phyloP scores from a whole-genome alignment of 2,797 vertebrate species.

The Sebastes oblongus region DNA sequence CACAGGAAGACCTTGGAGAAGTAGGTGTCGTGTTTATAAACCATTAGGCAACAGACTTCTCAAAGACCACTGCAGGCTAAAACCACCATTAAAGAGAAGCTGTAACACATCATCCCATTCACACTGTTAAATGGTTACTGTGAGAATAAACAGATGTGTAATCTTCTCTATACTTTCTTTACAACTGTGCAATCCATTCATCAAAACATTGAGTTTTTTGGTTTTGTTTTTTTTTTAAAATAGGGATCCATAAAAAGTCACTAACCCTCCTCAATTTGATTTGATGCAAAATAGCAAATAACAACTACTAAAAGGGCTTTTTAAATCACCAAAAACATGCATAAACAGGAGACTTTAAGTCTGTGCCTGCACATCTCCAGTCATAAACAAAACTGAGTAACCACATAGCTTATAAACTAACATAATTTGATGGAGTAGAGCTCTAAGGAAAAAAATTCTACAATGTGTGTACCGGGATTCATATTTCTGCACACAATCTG shows the following conservation, averaged over 20 bases:
- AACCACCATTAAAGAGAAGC: slow-evolving; percentile 38
- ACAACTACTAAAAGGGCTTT: neutral
- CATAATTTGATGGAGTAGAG: neutral
- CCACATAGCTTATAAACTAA: neutral
- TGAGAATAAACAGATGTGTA: slow-evolving; percentile 54
- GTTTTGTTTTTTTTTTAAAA: neutral
- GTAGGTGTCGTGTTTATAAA: slow-evolving; percentile 45
- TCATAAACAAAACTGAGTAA: slow-evolving; percentile 13
- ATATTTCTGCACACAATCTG: slow-evolving; percentile 28
- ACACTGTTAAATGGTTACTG: slow-evolving; percentile 58
- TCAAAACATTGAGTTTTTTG: neutral
- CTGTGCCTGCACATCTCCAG: neutral
- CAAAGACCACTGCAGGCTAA: slow-evolving; percentile 40
- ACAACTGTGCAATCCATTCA: slow-evolving; percentile 22
- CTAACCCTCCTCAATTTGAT: neutral
- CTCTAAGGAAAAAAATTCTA: neutral
- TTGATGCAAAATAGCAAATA: neutral
- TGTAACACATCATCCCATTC: slow-evolving; percentile 59
- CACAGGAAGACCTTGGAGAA: slow-evolving; percentile 26
- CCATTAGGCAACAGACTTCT: slow-evolving; percentile 46
- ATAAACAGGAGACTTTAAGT: neutral
- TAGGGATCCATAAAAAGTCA: slow-evolving; percentile 11
- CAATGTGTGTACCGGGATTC: neutral
- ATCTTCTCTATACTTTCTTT: slow-evolving; percentile 8
- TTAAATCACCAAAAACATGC: neutral